A percentile compares a stretch with the other conserved stretches of the same genome.
Conservation (phyloP, 1,140 invertebrate genomes). For the Lepidurus arcticus region DNA sequence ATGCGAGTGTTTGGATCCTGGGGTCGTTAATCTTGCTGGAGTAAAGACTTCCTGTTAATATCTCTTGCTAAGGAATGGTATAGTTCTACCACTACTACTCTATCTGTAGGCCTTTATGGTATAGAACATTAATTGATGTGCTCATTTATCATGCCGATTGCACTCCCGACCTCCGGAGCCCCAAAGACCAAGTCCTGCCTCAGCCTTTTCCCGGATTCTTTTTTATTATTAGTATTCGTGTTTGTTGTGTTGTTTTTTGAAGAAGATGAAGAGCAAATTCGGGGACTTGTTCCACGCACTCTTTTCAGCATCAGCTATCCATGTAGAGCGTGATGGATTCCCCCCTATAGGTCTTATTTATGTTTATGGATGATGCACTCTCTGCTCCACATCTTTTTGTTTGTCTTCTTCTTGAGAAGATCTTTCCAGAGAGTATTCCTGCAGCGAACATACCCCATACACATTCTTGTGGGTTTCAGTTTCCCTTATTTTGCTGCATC, state of each 20-base stretch:
- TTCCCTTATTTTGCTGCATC: background rate
- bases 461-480: background rate
- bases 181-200: background rate
- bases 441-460: background rate
- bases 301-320: background rate
- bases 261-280: background rate
- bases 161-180: background rate
- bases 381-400: background rate
- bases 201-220: background rate
- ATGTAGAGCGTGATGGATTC: background rate
- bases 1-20: background rate
- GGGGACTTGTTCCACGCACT: background rate
- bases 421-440: background rate
- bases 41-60: background rate
- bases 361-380: constrained; percentile 2
- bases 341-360: background rate
- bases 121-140: background rate
- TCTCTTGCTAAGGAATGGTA: background rate
- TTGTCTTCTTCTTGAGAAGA: background rate
- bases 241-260: background rate
- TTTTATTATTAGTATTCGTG: background rate
- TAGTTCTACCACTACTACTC: background rate
- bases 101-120: background rate
- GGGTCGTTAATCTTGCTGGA: background rate
- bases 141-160: constrained; percentile 13